Percentiles rank a stretch among this genome's conserved stretches.
phyloP scores from a whole-genome alignment of 30 jellyfish, hydroid and myxozoan species.

The Turritopsis dohrnii region DNA sequence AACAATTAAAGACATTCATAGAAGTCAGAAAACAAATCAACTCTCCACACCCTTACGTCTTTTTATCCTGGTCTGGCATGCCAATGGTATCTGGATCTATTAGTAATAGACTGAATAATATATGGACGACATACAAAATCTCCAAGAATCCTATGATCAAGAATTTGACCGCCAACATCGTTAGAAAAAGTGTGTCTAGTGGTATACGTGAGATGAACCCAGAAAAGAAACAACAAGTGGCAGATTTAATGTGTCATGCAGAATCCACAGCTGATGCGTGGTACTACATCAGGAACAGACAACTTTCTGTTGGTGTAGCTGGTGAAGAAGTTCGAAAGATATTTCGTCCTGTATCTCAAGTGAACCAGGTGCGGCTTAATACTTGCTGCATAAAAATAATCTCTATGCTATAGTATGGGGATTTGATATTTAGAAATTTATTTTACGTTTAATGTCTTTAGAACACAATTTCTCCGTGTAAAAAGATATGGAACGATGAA shows the following conservation, averaged over 20 bases:
- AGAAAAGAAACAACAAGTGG: slow-evolving; percentile 11
- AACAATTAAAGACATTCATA: background rate
- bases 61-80: background rate
- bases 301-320: background rate
- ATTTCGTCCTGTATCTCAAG: slow-evolving; percentile 3
- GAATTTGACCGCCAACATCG: background rate
- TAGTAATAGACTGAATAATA: background rate
- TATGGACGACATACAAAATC: background rate
- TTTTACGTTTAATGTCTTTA: no score
- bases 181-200: background rate
- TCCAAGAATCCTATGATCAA: background rate
- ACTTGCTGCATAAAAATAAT: no score
- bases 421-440: no score
- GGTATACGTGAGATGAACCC: no score
- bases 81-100: slow-evolving; percentile 5
- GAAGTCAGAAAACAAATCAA: background rate
- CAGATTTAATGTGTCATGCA: slow-evolving; percentile 3
- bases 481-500: no score
- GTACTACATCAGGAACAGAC: slow-evolving; percentile 3
- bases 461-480: no score
- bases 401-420: no score
- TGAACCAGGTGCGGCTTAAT: no score
- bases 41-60: background rate
- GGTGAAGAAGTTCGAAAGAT: background rate
- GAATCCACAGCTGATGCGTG: background rate